Evolutionary conservation across 1,140 invertebrate genomes (phyloP), one percentile per base, ranked within the genome.

Genomic region (Zaprionus tsacasi): DNA sequence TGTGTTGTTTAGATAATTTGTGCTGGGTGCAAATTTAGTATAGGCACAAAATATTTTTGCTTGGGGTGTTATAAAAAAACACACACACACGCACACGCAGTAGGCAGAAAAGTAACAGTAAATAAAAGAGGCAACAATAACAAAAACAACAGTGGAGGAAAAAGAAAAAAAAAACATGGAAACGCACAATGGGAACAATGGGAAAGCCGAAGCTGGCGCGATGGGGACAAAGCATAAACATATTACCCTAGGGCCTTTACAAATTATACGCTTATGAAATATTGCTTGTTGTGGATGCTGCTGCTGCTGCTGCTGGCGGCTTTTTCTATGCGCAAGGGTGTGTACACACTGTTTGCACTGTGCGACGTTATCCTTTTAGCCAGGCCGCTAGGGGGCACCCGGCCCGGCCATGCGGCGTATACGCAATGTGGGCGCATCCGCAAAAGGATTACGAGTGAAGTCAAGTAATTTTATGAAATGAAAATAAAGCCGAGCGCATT

Each of bases 251-350:
- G 82, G 82, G 82, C 63, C 48, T 69, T 76, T 87, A 56, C 61
- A 76, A 74, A 83, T 83, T 83, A 83, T 85, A 63, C 59, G 65
- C 70, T 67, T 65, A 81, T 85, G 78, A 85, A 80, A 80, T 68
- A 71, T 82, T 67, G 65, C 70, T 54, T 60, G 57, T 15, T 66
- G 54, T 15, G 58, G 50, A 79, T 68, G 58, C 11, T 25, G 58
- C 11, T 33, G 35, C n/a, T 60, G 45, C 50, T 40, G 38, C 38
- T 7, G 13, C 6, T 30, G 27, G 27, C 13, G 38, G 38, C 38
- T 40, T 40, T 40, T n/a, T 21, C 25, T 59, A 45, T 43, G 17
- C 40, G 30, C 8, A 48, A 15, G 38, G 7, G 6, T 59, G 38
- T 25, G 3, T 8, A 48, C 25, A 15, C n/a, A 15, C n/a, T 15